phyloP scores from a whole-genome alignment of 2,113 vertebrate species.

The Geococcyx californianus region DNA sequence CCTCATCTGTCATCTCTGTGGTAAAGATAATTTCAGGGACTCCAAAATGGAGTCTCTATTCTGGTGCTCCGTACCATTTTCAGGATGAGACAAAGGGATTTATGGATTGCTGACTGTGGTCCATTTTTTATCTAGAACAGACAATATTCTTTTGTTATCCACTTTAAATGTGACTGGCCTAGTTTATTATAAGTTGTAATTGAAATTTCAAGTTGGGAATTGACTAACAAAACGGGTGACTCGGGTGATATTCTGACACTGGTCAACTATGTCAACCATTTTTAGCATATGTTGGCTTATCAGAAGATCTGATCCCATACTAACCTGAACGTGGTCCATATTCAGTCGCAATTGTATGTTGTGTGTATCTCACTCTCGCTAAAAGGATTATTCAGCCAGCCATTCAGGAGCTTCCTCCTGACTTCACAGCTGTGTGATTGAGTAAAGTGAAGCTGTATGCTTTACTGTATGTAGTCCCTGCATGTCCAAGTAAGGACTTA shows the following conservation, averaged over 20 bases:
- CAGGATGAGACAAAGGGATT: neutral
- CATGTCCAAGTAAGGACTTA: too few species aligned
- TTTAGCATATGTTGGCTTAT: neutral
- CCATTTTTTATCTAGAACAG: neutral
- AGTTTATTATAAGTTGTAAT: neutral
- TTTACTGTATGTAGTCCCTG: neutral
- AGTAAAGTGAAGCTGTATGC: neutral
- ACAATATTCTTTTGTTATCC: neutral
- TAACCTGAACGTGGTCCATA: neutral
- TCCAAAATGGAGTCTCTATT: neutral
- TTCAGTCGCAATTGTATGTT: rapidly evolving
- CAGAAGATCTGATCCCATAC: neutral
- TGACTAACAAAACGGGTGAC: neutral
- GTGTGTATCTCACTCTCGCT: neutral
- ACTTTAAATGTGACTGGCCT: neutral
- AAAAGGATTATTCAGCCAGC: neutral
- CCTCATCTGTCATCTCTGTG: neutral
- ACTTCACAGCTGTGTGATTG: neutral
- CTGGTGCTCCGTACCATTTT: neutral
- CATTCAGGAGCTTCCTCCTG: neutral
- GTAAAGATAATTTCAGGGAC: neutral
- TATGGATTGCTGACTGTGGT: neutral
- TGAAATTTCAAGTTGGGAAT: neutral
- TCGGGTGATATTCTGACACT: neutral
- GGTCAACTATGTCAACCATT: neutral